phyloP scores from a whole-genome alignment of 2,888 invertebrate species.

The Tetranychus truncatus region DNA sequence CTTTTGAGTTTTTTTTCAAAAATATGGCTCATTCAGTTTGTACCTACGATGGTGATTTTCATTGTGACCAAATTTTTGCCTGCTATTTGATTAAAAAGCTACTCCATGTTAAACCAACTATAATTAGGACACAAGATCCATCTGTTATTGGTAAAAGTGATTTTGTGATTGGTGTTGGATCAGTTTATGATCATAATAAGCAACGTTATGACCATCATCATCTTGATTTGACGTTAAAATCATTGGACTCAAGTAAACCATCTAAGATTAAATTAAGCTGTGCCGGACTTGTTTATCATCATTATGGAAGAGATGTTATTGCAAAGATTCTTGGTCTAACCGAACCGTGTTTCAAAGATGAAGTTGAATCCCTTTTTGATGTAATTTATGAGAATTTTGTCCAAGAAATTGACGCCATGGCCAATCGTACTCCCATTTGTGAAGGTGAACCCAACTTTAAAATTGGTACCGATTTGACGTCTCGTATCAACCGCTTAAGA shows the following conservation, averaged over 20 bases:
- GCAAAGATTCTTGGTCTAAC: conserved; percentile 37
- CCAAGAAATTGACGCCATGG: conserved; percentile 84
- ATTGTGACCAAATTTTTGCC: conserved; percentile 86
- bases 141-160: conserved; percentile 56
- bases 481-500: conserved; percentile 48
- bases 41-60: conserved; percentile 57
- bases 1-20: neutral
- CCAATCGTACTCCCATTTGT: conserved; percentile 47
- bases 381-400: conserved; percentile 66
- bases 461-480: conserved; percentile 55
- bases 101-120: conserved; percentile 59
- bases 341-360: conserved; percentile 40
- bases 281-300: conserved; percentile 80
- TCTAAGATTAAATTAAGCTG: conserved; percentile 60
- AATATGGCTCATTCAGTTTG: neutral
- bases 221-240: conserved; percentile 49
- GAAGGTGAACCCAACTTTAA: conserved; percentile 39
- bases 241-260: conserved; percentile 32
- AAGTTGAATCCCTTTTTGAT: conserved; percentile 33
- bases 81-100: conserved; percentile 69
- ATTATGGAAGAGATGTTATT: conserved; percentile 66
- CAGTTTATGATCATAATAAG: conserved; percentile 52
- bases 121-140: conserved; percentile 46
- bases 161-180: conserved; percentile 87
- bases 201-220: conserved; percentile 69